phyloP scores from a whole-genome alignment of 1,140 invertebrate genomes.

The Hyphantria cunea region DNA sequence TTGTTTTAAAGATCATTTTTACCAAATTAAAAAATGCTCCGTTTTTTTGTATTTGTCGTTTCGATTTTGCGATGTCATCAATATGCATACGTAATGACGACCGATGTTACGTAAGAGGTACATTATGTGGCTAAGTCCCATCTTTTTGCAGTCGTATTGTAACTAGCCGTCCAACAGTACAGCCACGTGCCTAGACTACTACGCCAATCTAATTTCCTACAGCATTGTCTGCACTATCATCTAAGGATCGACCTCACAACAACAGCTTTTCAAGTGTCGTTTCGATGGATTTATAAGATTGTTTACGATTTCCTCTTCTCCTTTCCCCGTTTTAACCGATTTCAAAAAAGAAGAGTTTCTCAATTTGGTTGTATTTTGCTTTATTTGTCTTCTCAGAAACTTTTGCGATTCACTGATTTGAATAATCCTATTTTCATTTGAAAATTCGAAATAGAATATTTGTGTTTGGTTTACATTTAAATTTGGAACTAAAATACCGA shows the following conservation, averaged over 20 bases:
- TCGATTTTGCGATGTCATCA: no score
- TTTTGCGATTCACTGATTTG: no score
- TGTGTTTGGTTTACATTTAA: no score
- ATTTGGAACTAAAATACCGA: no score
- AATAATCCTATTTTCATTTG: no score
- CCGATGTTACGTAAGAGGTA: no score
- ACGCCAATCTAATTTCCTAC: slow-evolving; percentile 55
- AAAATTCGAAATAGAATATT: no score
- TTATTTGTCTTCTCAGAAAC: no score
- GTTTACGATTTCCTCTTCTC: neutral
- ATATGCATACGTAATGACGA: no score
- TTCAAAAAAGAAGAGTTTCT: neutral
- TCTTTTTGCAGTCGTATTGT: slow-evolving; percentile 21
- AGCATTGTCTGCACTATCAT: slow-evolving; percentile 55
- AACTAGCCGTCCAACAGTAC: slow-evolving; percentile 43
- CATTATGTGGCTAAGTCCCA: slow-evolving; percentile 4
- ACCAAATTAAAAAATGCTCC: no score
- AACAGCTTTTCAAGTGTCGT: slow-evolving; percentile 12
- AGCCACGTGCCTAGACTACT: slow-evolving; percentile 55
- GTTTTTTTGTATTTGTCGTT: slow-evolving; percentile 22
- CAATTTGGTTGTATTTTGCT: no score
- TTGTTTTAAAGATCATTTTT: no score
- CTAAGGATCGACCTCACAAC: slow-evolving; percentile 14
- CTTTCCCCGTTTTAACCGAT: neutral
- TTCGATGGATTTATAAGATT: slow-evolving; percentile 18